Evolutionary conservation across 2,888 invertebrate species (phyloP).

Genomic region (Piscicola geometra): DNA sequence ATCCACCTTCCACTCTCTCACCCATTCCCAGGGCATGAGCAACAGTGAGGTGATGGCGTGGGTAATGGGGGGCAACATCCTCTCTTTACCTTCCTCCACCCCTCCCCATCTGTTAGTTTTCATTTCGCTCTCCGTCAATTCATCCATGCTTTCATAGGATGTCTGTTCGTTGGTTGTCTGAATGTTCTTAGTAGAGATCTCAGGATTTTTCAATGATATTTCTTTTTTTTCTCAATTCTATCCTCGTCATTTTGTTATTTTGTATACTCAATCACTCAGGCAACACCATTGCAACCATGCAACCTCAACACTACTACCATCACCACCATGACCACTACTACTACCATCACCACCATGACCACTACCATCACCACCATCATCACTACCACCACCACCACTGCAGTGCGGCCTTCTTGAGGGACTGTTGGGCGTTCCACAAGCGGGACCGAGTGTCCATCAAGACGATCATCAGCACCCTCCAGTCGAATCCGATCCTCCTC

Average conservation of each 20-base stretch:
- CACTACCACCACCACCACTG: constrained; percentile 11
- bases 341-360: constrained; percentile 33
- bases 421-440: constrained; percentile 73
- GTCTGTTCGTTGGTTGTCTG: no score
- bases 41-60: constrained; percentile 14
- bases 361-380: constrained; percentile 30
- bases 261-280: not conserved
- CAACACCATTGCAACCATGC: no score
- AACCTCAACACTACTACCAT: not conserved
- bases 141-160: no score
- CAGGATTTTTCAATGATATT: no score
- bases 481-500: constrained; percentile 71
- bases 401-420: constrained; percentile 59
- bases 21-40: not conserved
- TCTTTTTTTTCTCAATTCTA: not conserved
- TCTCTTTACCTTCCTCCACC: not conserved
- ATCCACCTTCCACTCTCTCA: no score
- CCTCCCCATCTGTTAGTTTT: not conserved
- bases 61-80: not conserved
- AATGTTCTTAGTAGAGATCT: no score
- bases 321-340: constrained; percentile 17
- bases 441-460: constrained; percentile 70
- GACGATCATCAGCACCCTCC: constrained; percentile 75
- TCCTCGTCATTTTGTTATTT: not conserved
- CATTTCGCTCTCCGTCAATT: no score